Evolutionary conservation across 2,797 vertebrate genomes (phyloP), one percentile per base, ranked within the genome.

Genomic region (Characodon lateralis): DNA sequence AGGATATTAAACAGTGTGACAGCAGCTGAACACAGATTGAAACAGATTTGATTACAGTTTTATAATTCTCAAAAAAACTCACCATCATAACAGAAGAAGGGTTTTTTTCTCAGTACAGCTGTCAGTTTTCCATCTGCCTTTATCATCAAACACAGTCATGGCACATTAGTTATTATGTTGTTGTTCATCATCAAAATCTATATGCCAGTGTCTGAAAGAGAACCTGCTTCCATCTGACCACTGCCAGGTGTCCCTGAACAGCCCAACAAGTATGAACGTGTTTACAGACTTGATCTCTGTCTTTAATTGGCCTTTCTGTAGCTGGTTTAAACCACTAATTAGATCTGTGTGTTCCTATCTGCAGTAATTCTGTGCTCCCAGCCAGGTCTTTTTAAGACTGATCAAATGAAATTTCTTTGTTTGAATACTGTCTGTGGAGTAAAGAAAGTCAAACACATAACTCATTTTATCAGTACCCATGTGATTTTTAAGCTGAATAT

Each of bases 41-140:
- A 35, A 35, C 31, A 35, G 31, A 35, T 35, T 35, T 35, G 3
- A 35, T 35, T 35, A 35, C 31, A 35, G 31, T 35, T 35, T 35
- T 35, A 48, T 8, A 48, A 2, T 48, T 48, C 10, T 43, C 6
- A 31, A 13, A 61, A 31, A 28, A 31, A 31, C 55, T 73, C 55
- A 73, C 55, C 72, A 26, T 59, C n/a, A 20, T 73, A 73, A 50
- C 72, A 73, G 53, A 73, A 20, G 10, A 73, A 73, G 1, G 12
- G 0, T 3, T 46, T 46, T 46, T 16, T 8, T 28, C 4, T 16
- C 12, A 6, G 6, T 6, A 9, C 43, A 43, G 6, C 9, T 9
- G 6, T 43, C 9, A 5, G 6, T 43, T 9, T 43, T 9, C 43
- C 43, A 43, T 43, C 43, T 43, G 43, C 9, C 6, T 5, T 43